These are phyloP conservation scores for Folsomia manolachei DNA, from an alignment of 2,888 invertebrate genomes.

Conservation along the genomic window DNA sequence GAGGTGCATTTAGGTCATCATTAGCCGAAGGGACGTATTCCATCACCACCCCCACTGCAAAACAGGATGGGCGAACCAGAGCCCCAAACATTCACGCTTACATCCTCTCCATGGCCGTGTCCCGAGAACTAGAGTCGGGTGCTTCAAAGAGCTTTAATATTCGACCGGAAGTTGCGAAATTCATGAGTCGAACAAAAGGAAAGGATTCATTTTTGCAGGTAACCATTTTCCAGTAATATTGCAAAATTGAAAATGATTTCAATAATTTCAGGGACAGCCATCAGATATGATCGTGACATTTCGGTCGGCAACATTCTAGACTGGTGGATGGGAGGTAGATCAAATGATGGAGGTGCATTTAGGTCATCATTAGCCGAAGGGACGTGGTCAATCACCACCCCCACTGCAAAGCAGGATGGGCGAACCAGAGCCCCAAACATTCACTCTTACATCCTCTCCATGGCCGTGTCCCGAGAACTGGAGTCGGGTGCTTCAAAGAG, in stretches of 20 bases:
- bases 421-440: constrained; percentile 32
- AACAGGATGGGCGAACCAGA: constrained; percentile 17
- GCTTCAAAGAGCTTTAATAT: constrained; percentile 28
- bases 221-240: too few relatives aligned
- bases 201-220: constrained; percentile 34
- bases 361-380: constrained; percentile 35
- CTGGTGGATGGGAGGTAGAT: constrained; percentile 25
- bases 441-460: constrained; percentile 39
- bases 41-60: constrained; percentile 26
- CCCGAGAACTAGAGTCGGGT: constrained; percentile 15
- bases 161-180: constrained; percentile 29
- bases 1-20: constrained; percentile 29
- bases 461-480: constrained; percentile 26
- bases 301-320: constrained; percentile 17
- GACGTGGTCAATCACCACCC: constrained; percentile 31
- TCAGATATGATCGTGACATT: constrained; percentile 29
- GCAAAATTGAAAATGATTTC: too few relatives aligned
- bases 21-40: constrained; percentile 39
- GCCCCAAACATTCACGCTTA: constrained; percentile 43
- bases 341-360: constrained; percentile 26
- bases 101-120: constrained; percentile 32
- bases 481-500: constrained; percentile 12
- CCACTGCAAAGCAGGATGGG: constrained; percentile 24
- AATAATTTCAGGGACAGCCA: constrained; percentile 32
- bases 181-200: constrained; percentile 17